phyloP scores from a whole-genome alignment of 2,797 vertebrate genomes.

The Premnoplex brunnescens region DNA sequence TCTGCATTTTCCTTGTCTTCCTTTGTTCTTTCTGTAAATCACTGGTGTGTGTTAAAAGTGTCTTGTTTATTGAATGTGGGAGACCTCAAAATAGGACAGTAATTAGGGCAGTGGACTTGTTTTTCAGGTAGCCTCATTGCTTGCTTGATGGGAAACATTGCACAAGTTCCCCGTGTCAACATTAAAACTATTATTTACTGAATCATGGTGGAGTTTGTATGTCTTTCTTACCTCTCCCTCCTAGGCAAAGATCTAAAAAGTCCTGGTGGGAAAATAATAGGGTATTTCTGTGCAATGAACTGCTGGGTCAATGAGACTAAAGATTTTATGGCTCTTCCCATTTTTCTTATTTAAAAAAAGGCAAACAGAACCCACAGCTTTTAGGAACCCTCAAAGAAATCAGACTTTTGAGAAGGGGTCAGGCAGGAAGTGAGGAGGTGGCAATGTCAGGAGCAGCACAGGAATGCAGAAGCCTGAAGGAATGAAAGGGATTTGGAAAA shows the following conservation, averaged over 20 bases:
- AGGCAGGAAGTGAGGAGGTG: not conserved
- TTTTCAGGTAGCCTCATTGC: not conserved
- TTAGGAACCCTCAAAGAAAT: not conserved
- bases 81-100: not conserved
- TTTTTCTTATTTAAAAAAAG: not conserved
- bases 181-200: conserved; percentile 40
- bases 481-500: not conserved
- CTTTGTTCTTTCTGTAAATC: not conserved
- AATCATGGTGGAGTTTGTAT: not conserved
- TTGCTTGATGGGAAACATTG: not conserved
- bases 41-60: not conserved
- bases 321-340: not conserved
- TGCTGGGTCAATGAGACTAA: not conserved
- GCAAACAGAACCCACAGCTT: not conserved
- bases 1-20: not conserved
- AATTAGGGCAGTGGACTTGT: not conserved
- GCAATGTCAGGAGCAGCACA: not conserved
- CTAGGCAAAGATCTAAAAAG: not conserved
- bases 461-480: not conserved
- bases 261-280: not conserved
- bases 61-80: not conserved
- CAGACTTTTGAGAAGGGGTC: not conserved
- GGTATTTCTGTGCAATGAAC: not conserved
- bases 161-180: not conserved
- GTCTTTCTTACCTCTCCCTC: not conserved